phyloP scores from a whole-genome alignment of 2,797 vertebrate genomes.

The Dicrostonyx torquatus region DNA sequence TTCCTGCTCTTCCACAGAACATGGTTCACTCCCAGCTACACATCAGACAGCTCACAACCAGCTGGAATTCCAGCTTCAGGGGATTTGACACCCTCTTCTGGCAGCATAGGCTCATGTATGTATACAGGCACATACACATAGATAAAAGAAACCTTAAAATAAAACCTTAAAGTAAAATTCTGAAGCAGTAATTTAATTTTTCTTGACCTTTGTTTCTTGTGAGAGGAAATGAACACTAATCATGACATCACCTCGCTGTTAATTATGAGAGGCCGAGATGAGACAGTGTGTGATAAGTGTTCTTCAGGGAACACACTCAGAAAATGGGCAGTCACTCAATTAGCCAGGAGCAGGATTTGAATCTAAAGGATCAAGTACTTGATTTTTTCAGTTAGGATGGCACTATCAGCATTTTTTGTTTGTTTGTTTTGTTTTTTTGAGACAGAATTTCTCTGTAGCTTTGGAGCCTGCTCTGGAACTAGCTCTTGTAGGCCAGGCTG shows the following conservation, averaged over 20 bases:
- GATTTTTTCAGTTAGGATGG: neutral
- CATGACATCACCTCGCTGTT: neutral
- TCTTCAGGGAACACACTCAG: neutral
- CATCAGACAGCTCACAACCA: neutral
- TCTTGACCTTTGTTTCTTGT: neutral
- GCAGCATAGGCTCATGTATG: neutral
- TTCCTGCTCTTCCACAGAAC: neutral
- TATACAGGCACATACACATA: neutral
- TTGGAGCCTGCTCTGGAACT: no score
- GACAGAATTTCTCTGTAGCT: no score
- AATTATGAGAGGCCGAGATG: neutral
- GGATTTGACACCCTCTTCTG: neutral
- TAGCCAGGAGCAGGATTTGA: neutral
- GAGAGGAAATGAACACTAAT: neutral
- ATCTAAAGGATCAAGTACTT: neutral
- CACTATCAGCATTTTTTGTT: neutral
- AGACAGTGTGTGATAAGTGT: neutral
- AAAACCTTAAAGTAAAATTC: no score
- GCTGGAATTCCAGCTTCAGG: neutral
- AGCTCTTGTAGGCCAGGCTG: no score
- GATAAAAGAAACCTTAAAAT: neutral
- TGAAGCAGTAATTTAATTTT: neutral
- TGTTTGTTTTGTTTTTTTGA: no score
- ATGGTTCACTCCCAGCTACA: neutral
- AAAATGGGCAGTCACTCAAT: neutral